Conservation (phyloP, 2,797 vertebrate species). For the Streptopelia turtur region DNA sequence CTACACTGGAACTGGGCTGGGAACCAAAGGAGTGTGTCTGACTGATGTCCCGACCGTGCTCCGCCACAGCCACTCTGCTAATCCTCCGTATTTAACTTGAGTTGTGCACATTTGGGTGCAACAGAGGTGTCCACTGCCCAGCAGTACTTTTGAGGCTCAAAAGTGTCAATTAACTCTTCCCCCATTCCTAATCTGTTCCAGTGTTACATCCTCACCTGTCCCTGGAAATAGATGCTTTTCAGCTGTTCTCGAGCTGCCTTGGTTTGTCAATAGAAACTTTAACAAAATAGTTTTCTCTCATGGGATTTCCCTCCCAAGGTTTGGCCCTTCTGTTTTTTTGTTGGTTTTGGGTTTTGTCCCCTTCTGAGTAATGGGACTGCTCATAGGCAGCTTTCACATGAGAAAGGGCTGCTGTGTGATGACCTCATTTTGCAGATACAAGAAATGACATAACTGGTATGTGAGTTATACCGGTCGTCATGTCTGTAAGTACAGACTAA, state of each 20-base stretch:
- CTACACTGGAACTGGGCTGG: constrained; percentile 3
- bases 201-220: neutral
- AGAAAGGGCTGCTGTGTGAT: neutral
- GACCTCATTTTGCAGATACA: neutral
- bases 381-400: neutral
- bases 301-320: neutral
- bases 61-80: neutral
- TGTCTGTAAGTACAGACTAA: neutral
- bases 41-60: fast-evolving
- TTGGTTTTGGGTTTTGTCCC: neutral
- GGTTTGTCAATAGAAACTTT: neutral
- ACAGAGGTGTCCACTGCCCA: neutral
- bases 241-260: neutral
- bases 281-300: neutral
- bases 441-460: neutral
- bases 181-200: fast-evolving
- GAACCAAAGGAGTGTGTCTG: neutral
- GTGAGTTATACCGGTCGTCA: neutral
- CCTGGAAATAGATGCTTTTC: neutral
- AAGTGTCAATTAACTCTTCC: neutral
- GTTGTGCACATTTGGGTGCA: neutral
- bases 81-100: neutral
- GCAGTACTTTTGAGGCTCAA: neutral
- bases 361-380: neutral
- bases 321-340: neutral